Base-by-base conservation (phyloP, 2,888 invertebrate species). In the Cerceris rybyensis region DNA sequence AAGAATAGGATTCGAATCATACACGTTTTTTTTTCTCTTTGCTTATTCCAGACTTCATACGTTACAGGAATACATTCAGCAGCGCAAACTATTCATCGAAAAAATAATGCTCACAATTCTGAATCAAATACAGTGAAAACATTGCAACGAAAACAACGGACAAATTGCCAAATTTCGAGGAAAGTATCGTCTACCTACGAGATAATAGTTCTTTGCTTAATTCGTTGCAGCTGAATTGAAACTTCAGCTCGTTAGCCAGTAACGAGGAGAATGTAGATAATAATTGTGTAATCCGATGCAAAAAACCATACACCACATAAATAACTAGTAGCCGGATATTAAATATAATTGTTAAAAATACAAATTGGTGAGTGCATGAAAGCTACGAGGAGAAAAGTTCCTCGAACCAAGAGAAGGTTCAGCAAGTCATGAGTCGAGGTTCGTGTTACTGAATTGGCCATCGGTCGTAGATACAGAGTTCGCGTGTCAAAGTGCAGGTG, bases 401-500 rank as follows among this genome's bases (percentile, higher is more conserved):
- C 80, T 72, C 77, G 75, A 70, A 82, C 2, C 28, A 28, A 28
- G 28, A 28, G 28, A 28, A 28, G 28, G 2, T 28, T 28, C 28
- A 4, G 28, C 4, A 73, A 83, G 71, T 84, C 81, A 86, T 81
- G 77, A 80, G 85, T 85, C 86, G 85, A 78, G 81, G 81, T 84
- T 86, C 81, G 78, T 79, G 82, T 82, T 76, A 59, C 52, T 59
- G 79, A 84, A 85, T 81, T 75, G 75, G 63, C 74, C 69, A 78
- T 81, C 77, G 81, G 57, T 14, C 64, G 63, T 71, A 79, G 68
- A 70, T 67, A 68, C 43, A 17, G 65, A 46, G 87, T 87, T 91
- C 90, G 91, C 90, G 90, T 91, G 90, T 85, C 89, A 84, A 88
- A 85, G 75, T 88, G 82, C 87, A 88, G 86, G 85, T 84, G 87